These are phyloP conservation scores for Drosophila tristis DNA, from an alignment of 1,140 invertebrate species.

Conservation along the genomic window DNA sequence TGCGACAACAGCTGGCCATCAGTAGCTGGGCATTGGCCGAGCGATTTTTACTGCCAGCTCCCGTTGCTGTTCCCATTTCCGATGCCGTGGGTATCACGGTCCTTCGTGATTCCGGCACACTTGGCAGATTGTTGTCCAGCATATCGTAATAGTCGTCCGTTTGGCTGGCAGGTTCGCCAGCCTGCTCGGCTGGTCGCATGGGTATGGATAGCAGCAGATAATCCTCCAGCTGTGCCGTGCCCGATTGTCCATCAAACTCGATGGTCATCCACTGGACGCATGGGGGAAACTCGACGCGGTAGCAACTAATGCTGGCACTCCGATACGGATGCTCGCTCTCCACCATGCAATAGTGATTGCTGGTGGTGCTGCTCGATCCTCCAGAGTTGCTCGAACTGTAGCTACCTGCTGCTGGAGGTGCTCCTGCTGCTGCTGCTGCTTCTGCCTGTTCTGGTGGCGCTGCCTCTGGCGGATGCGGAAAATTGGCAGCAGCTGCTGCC, in stretches of 20 bases:
- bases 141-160: conserved; percentile 75
- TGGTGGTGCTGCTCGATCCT: conserved; percentile 86
- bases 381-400: conserved; percentile 3
- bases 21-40: conserved; percentile 61
- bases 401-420: not conserved
- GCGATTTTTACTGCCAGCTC: conserved; percentile 6
- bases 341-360: conserved; percentile 94
- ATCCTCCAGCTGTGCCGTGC: conserved; percentile 97
- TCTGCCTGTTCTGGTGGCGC: conserved; percentile 1
- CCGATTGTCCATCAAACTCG: conserved; percentile 96
- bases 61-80: not conserved
- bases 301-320: conserved; percentile 93
- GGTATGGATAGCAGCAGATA: conserved; percentile 94
- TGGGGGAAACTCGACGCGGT: conserved; percentile 95
- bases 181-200: conserved; percentile 56
- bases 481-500: not conserved
- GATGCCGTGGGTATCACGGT: conserved; percentile 1
- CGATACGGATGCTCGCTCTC: conserved; percentile 99
- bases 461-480: conserved; percentile 24
- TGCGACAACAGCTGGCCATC: conserved; percentile 67
- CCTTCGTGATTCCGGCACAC: not conserved
- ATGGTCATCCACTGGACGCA: conserved; percentile 95
- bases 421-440: too few relatives aligned
- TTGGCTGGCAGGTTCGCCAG: conserved; percentile 19
- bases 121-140: conserved; percentile 66